These are phyloP conservation scores for Oceanites oceanicus DNA, from an alignment of 2,113 vertebrate species.

Conservation along the genomic window DNA sequence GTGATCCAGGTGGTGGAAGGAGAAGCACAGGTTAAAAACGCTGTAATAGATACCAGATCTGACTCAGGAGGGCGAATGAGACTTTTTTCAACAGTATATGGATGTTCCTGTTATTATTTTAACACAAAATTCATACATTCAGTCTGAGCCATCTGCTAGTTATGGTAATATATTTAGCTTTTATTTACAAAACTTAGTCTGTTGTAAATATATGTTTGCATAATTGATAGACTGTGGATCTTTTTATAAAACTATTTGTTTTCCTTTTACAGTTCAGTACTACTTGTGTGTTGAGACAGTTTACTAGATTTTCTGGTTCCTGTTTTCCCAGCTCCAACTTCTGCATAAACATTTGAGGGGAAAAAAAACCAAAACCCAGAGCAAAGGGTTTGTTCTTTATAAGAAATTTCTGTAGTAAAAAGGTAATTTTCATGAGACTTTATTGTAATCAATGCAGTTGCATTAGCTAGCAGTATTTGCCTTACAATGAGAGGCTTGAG, in stretches of 20 bases:
- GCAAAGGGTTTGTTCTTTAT: background rate
- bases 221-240: background rate
- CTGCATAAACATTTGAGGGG: background rate
- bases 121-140: background rate
- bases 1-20: background rate
- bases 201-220: background rate
- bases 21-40: background rate
- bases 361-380: background rate
- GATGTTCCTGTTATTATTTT: background rate
- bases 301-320: background rate
- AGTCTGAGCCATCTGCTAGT: slow-evolving; percentile 18
- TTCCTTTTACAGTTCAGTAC: background rate
- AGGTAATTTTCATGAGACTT: background rate
- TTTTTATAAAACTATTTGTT: background rate
- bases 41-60: background rate
- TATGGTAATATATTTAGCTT: background rate
- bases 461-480: background rate
- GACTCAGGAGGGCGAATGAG: background rate
- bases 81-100: background rate
- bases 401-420: background rate
- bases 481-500: background rate
- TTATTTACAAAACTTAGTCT: background rate
- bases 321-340: background rate
- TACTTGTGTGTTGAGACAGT: background rate
- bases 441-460: background rate